Evolutionary conservation across 2,888 invertebrate species (phyloP), one percentile per base, ranked within the genome.

Genomic region (Cerastoderma edule): DNA sequence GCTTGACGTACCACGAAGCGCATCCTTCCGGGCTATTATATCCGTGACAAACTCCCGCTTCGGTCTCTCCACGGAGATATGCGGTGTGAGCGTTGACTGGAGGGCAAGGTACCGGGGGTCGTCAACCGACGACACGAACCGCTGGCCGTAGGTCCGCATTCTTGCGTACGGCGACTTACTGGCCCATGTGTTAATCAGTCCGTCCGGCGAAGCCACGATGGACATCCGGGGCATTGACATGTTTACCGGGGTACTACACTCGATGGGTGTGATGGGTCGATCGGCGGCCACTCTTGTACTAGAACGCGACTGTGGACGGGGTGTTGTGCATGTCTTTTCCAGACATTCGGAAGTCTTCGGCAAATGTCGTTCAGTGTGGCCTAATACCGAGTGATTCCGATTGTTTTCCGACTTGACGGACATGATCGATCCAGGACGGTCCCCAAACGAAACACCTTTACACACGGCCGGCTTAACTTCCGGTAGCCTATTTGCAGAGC

Each of bases 91-190:
- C 6, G 72, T 53, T 24, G 60, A 63, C 13, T 63, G 28, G 8
- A 81, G 39, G 4, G 81, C 81, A 19, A 75, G 60, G 33, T 81
- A 81, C 69, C 81, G 56, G 0, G 81, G 81, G 35, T 81, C 81
- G 24, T 63, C 35, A 2, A 81, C 50, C 0, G 81, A 78, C 2
- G 78, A 67, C 35, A 57, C 39, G 33, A 78, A 75, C 27, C 56
- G 60, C 22, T 75, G 67, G 24, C 77, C 77, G 53, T 48, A 78
- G 24, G 32, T 50, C 27, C 30, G 28, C 44, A 27, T 44, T 6
- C 66, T 56, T 16, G 30, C 27, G 27, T 57, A 56, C 0, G 46
- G 19, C 33, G 66, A 46, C 27, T 66, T 66, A 16, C 24, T 27
- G 2, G 66, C 60, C 72, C 72, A 67, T 8, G 13, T 60, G 39